Evolutionary conservation across 2,113 vertebrate species (phyloP).

Genomic region (Cyanoderma ruficeps): DNA sequence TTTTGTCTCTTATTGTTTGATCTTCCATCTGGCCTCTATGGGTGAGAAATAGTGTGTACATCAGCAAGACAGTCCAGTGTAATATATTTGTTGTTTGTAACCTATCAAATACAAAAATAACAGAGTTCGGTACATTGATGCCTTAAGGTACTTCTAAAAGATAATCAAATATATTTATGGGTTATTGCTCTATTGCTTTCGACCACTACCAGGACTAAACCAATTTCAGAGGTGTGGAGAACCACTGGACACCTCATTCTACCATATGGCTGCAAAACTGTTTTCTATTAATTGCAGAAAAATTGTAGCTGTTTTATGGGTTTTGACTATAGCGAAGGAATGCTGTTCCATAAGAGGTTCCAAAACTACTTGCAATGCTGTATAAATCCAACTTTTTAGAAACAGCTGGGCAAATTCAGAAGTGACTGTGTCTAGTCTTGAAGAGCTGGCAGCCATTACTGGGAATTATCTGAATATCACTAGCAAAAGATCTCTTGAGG

Average conservation of each 20-base stretch:
- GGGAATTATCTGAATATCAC: neutral
- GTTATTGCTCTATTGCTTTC: neutral
- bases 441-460: neutral
- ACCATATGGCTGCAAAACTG: neutral
- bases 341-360: neutral
- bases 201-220: neutral
- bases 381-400: neutral
- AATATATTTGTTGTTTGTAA: neutral
- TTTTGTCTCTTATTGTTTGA: neutral
- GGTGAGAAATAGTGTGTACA: neutral
- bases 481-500: neutral
- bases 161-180: neutral
- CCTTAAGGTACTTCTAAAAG: neutral
- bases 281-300: neutral
- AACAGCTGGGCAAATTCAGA: neutral
- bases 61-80: neutral
- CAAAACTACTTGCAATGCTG: neutral
- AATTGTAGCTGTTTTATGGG: neutral
- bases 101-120: neutral
- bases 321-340: neutral
- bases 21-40: neutral
- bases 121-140: neutral
- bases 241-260: neutral
- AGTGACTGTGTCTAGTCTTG: neutral
- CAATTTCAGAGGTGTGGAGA: neutral